Conservation (phyloP, 2,113 vertebrate genomes). For the Leptodactylus fuscus region DNA sequence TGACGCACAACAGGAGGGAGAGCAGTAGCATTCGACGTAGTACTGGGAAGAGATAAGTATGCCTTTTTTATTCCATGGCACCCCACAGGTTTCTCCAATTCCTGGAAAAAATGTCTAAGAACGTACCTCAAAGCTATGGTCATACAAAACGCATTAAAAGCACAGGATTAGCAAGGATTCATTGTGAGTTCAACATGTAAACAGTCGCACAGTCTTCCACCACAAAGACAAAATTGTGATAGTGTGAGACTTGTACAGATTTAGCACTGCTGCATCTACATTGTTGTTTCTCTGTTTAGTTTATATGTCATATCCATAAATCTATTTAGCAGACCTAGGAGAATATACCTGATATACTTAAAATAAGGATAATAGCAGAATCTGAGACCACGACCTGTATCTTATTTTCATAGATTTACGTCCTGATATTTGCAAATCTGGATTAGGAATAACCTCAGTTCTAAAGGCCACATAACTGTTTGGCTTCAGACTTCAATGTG, state of each 20-base stretch:
- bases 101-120: too few relatives aligned
- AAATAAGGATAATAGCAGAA: not conserved
- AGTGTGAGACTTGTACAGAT: not conserved
- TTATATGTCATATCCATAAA: not conserved
- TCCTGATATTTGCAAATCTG: conserved; percentile 3
- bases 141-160: too few relatives aligned
- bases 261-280: not conserved
- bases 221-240: not conserved
- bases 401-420: not conserved
- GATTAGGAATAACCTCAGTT: conserved; percentile 32
- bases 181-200: too few relatives aligned
- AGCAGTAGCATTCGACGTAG: too few relatives aligned
- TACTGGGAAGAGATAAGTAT: too few relatives aligned
- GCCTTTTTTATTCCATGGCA: too few relatives aligned
- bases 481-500: conserved; percentile 32
- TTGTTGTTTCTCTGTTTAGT: not conserved
- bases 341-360: not conserved
- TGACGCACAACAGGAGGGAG: too few relatives aligned
- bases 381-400: not conserved
- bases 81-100: too few relatives aligned
- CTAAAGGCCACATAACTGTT: conserved; percentile 24
- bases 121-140: too few relatives aligned
- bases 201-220: too few relatives aligned
- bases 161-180: too few relatives aligned
- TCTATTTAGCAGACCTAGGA: not conserved